phyloP scores from a whole-genome alignment of 92 coral and sea anemone genomes.

The Palythoa grandiflora region DNA sequence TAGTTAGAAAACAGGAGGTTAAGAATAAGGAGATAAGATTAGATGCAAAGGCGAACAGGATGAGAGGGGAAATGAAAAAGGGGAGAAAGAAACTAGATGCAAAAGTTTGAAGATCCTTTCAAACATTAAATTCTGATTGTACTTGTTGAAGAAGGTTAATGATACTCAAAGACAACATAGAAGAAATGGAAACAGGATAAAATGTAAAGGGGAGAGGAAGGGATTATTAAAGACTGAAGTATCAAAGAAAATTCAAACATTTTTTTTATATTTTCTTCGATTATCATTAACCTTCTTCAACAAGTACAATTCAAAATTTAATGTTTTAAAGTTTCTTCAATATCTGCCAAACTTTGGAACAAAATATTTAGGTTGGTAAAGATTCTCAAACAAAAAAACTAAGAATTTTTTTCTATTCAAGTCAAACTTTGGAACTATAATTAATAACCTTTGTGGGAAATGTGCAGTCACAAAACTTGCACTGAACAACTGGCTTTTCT shows the following conservation, averaged over 20 bases:
- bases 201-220: not conserved
- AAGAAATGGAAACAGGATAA: not conserved
- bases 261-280: no score
- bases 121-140: no score
- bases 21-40: not conserved
- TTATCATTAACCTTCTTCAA: no score
- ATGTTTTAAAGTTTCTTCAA: no score
- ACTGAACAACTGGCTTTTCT: conserved; percentile 95
- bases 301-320: no score
- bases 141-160: no score
- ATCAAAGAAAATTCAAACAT: not conserved
- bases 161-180: no score
- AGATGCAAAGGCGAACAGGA: not conserved
- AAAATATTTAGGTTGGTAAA: no score
- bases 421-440: not conserved
- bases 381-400: no score
- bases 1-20: not conserved
- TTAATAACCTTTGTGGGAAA: conserved; percentile 84
- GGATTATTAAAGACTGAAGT: not conserved
- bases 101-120: not conserved
- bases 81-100: not conserved
- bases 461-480: conserved; percentile 96
- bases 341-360: no score
- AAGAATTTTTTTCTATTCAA: not conserved
- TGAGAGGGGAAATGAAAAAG: not conserved